A percentile compares a stretch with the other conserved stretches of the same genome.
Conservation (phyloP, 2,113 vertebrate species). For the Apteryx mantelli region DNA sequence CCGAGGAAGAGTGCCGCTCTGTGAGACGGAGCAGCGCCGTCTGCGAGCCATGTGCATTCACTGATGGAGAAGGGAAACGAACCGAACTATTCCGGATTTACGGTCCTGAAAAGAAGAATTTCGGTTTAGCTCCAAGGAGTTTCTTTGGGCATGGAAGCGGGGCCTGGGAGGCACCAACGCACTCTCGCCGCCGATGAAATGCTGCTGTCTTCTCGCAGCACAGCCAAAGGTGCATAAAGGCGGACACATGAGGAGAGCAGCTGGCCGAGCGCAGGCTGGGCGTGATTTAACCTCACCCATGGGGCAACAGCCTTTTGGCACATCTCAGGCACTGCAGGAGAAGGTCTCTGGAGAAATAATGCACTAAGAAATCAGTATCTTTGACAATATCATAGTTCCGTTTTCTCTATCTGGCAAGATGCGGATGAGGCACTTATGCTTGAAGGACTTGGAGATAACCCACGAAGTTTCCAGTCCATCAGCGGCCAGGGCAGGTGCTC, state of each 20-base stretch:
- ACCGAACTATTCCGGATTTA: too few relatives aligned
- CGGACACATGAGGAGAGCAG: rapidly evolving
- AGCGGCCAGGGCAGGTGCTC: background rate
- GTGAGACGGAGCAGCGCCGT: background rate
- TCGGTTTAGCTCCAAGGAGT: background rate
- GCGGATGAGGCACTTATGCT: background rate
- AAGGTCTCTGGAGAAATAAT: background rate
- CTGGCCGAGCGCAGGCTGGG: background rate
- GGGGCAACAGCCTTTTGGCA: background rate
- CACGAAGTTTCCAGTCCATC: background rate
- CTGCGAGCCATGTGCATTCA: background rate
- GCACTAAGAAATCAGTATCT: background rate
- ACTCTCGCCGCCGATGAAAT: background rate
- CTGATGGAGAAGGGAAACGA: background rate
- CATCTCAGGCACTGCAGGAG: rapidly evolving
- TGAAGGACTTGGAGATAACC: background rate
- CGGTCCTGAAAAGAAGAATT: background rate
- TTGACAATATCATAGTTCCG: background rate
- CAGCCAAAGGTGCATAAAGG: too few relatives aligned
- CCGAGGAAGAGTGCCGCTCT: background rate
- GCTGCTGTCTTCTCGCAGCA: rapidly evolving
- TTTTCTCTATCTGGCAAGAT: background rate
- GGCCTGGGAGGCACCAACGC: too few relatives aligned
- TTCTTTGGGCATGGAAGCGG: background rate
- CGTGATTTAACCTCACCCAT: rapidly evolving